Base-by-base conservation (phyloP, 2,797 vertebrate genomes). In the Acanthurus leucopareius region DNA sequence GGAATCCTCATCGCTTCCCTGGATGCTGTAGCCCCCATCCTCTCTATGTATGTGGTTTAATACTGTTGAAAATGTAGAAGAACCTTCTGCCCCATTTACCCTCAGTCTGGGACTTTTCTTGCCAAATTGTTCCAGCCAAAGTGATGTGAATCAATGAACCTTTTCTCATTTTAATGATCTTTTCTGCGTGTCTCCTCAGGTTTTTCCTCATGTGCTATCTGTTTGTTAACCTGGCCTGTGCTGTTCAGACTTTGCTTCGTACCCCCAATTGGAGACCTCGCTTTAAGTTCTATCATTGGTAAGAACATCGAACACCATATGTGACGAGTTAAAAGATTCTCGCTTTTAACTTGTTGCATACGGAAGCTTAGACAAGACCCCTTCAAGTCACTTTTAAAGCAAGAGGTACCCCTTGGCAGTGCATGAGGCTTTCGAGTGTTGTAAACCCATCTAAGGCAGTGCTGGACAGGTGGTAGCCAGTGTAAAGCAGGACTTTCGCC, bases 201-300 rank as follows among this genome's bases (percentile, higher is more conserved):
- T 98, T 99, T 90, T 99, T 99, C 92, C 96, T 99, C 75, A 99
- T 99, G 98, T 99, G 97, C 86, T 99, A 99, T 82, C 93, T 99
- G 89, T 99, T 99, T 80, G 97, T 99, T 69, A 99, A 99, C 91
- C 89, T 99, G 94, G 98, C 98, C 40, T 99, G 98, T 65, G 97
- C 97, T 0, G 94, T 99, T 57, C 98, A 99, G 90, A 99, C 98
- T 0, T 94, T 99, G 80, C 87, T 99, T 19, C 92, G 96, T 5
- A 97, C 98, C 0, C 98, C 98, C 47, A 99, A 97, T 91, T 99
- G 97, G 97, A 97, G 98, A 77, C 98, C 98, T 15, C 97, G 98
- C 68, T 99, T 99, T 92, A 97, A 97, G 87, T 99, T 96, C 85
- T 99, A 99, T 87, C 98, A 99, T 91, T 99, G 98, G 93, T 94